Evolutionary conservation across 2,797 vertebrate genomes (phyloP).

Genomic region (Limnodromus scolopaceus): DNA sequence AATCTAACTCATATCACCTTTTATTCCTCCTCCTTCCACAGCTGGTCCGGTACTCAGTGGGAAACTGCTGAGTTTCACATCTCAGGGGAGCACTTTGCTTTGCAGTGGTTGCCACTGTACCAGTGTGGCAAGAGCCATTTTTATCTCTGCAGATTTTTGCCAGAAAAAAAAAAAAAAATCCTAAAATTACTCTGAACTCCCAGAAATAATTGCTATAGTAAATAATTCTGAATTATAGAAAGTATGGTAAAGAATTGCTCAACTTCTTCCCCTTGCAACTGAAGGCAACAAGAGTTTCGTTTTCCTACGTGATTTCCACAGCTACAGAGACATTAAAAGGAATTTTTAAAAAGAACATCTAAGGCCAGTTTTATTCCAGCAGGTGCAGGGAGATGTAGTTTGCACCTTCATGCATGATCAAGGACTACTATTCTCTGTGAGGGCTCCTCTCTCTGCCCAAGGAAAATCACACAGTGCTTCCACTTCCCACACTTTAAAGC

Average conservation of each 20-base stretch:
- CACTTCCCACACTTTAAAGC: neutral
- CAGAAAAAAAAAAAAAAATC: neutral
- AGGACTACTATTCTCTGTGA: neutral
- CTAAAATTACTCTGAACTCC: neutral
- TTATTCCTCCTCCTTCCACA: slow-evolving; percentile 53
- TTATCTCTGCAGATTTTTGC: neutral
- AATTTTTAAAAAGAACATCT: neutral
- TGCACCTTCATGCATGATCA: neutral
- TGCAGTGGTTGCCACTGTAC: slow-evolving; percentile 28
- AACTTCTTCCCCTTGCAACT: neutral
- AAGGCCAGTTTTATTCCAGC: neutral
- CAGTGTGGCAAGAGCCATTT: neutral
- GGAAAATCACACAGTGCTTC: neutral
- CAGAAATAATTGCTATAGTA: slow-evolving; percentile 23
- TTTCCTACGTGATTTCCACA: neutral
- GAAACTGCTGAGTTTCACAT: slow-evolving; percentile 44
- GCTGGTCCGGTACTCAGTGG: slow-evolving; percentile 35
- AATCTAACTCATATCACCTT: slow-evolving; percentile 70
- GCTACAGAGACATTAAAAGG: neutral
- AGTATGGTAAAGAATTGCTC: neutral
- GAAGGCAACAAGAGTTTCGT: neutral
- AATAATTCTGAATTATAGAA: slow-evolving; percentile 6
- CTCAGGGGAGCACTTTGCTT: slow-evolving; percentile 32
- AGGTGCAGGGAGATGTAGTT: neutral
- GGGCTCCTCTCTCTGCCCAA: neutral